phyloP scores from a whole-genome alignment of 2,113 vertebrate genomes.

The Triplophysa dalaica region DNA sequence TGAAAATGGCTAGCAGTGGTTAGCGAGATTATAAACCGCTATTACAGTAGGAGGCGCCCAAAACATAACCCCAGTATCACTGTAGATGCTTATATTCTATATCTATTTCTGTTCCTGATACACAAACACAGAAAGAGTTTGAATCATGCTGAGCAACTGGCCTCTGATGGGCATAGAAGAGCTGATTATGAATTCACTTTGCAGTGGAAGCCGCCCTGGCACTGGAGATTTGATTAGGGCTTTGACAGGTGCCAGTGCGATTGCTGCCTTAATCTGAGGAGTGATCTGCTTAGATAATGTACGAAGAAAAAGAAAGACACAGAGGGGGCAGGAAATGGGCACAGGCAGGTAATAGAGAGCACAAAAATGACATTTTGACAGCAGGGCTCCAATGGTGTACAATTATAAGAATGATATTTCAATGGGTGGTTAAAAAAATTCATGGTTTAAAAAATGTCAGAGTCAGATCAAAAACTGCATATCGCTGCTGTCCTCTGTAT shows the following conservation, averaged over 20 bases:
- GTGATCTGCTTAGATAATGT: constrained; percentile 50
- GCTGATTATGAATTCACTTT: constrained; percentile 54
- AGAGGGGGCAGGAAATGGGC: constrained; percentile 13
- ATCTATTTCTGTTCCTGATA: background rate
- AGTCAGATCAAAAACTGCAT: no score
- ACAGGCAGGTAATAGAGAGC: constrained; percentile 23
- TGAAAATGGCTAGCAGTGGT: constrained; percentile 6
- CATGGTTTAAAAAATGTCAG: no score
- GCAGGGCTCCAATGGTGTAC: constrained; percentile 15
- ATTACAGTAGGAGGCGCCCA: constrained; percentile 13
- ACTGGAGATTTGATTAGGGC: constrained; percentile 40
- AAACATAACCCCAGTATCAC: background rate
- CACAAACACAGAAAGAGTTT: background rate
- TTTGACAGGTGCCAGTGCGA: constrained; percentile 52
- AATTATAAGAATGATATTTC: constrained; percentile 4
- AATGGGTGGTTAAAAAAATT: background rate
- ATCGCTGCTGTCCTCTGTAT: no score
- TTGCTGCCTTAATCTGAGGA: constrained; percentile 46
- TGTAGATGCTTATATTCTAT: background rate
- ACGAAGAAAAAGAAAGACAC: constrained; percentile 9
- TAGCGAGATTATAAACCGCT: constrained; percentile 8
- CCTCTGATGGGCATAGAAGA: constrained; percentile 45
- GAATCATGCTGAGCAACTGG: constrained; percentile 17
- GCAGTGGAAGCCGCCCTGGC: constrained; percentile 42
- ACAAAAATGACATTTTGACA: constrained; percentile 16